These are phyloP conservation scores for Cynocephalus volans DNA, from an alignment of 2,113 vertebrate genomes.

Conservation along the genomic window DNA sequence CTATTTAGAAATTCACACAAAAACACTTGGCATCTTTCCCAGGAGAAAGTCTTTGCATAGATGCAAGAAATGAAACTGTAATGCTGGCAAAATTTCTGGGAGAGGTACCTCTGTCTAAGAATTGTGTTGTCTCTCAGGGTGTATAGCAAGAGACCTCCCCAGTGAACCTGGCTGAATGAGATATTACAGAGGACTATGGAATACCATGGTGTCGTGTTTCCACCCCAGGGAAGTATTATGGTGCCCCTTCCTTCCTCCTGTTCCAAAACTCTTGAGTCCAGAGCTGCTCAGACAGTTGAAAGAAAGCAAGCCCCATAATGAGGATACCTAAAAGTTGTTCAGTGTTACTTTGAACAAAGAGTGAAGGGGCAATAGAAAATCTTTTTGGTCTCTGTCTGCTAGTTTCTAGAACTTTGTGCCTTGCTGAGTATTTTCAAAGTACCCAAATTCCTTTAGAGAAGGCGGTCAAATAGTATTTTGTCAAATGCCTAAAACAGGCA, in stretches of 20 bases:
- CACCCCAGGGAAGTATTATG: too few species aligned
- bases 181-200: background rate
- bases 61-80: background rate
- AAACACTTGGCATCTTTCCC: background rate
- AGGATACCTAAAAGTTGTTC: background rate
- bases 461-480: background rate
- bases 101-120: background rate
- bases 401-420: background rate
- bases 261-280: background rate
- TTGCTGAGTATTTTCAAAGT: constrained; percentile 50
- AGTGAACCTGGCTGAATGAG: background rate
- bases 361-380: background rate
- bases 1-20: background rate
- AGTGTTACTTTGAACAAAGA: background rate
- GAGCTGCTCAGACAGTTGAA: background rate
- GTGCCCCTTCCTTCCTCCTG: background rate
- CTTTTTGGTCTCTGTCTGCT: background rate
- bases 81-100: background rate
- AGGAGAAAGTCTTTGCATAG: background rate
- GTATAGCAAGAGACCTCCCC: background rate
- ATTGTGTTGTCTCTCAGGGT: background rate
- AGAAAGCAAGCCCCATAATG: background rate
- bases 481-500: background rate
- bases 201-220: background rate
- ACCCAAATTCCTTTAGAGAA: background rate